These are phyloP conservation scores for Luperina nickerlii DNA, from an alignment of 2,888 invertebrate species.

Conservation along the genomic window DNA sequence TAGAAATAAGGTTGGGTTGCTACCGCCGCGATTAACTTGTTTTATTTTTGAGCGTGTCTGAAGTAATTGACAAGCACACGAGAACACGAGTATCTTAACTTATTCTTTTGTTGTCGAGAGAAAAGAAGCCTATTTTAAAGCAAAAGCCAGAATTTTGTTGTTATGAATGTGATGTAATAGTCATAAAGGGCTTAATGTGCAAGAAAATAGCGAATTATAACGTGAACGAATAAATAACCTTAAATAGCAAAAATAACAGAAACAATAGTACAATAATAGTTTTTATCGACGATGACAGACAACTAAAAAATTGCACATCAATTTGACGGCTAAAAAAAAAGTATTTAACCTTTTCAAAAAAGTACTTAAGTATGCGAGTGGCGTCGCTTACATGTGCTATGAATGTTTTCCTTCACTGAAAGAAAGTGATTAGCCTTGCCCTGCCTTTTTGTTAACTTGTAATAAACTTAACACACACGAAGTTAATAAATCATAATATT, in stretches of 20 bases:
- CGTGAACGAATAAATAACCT: too few species aligned
- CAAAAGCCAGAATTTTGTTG: too few species aligned
- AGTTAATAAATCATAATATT: slow-evolving; percentile 22
- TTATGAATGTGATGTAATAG: too few species aligned
- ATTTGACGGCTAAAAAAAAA: not conserved
- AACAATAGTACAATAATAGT: too few species aligned
- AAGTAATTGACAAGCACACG: not conserved
- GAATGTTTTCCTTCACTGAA: not conserved
- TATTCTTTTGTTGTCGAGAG: not conserved
- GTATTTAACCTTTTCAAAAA: too few species aligned
- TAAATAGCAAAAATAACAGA: too few species aligned
- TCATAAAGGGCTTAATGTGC: too few species aligned
- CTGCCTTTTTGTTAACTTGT: slow-evolving; percentile 11
- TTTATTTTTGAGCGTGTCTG: not conserved
- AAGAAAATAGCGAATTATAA: too few species aligned
- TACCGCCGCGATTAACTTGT: not conserved
- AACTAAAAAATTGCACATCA: too few species aligned
- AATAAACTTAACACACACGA: slow-evolving; percentile 29
- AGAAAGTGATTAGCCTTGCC: not conserved
- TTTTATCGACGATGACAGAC: too few species aligned
- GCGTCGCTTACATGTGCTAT: not conserved
- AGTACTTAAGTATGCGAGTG: not conserved
- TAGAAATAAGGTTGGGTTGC: not conserved
- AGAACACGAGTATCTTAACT: not conserved
- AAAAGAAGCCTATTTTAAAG: not conserved